Percentiles rank a stretch among this genome's conserved stretches.
phyloP scores from a whole-genome alignment of 2,797 vertebrate species.

The Gila robusta region DNA sequence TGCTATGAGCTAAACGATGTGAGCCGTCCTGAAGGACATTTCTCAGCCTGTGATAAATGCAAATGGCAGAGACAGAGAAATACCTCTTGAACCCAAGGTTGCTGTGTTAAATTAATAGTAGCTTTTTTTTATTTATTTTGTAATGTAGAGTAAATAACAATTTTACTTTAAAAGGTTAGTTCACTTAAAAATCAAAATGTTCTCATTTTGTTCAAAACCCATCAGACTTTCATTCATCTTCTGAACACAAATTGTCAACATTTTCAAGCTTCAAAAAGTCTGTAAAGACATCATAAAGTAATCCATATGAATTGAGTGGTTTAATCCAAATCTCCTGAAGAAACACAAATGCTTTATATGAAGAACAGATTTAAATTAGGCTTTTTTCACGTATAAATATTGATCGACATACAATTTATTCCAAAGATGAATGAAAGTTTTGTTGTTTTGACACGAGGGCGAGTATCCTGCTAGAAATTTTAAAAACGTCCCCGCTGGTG shows the following conservation, averaged over 20 bases:
- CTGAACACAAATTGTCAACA: not conserved
- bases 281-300: not conserved
- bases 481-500: too few relatives aligned
- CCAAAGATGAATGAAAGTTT: too few relatives aligned
- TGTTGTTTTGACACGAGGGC: too few relatives aligned
- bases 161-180: not conserved
- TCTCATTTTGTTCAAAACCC: not conserved
- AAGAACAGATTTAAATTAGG: too few relatives aligned
- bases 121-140: not conserved
- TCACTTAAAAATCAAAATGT: not conserved
- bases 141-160: not conserved
- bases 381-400: too few relatives aligned
- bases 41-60: not conserved
- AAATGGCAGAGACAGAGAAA: not conserved
- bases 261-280: not conserved
- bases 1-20: slow-evolving; percentile 23
- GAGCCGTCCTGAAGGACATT: not conserved
- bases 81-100: not conserved
- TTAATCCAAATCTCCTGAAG: not conserved
- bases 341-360: not conserved
- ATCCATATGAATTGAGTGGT: not conserved
- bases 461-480: too few relatives aligned
- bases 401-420: too few relatives aligned
- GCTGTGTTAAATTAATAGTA: not conserved
- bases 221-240: not conserved